These are phyloP conservation scores for Emys orbicularis DNA, from an alignment of 2,797 vertebrate genomes.

Conservation along the genomic window DNA sequence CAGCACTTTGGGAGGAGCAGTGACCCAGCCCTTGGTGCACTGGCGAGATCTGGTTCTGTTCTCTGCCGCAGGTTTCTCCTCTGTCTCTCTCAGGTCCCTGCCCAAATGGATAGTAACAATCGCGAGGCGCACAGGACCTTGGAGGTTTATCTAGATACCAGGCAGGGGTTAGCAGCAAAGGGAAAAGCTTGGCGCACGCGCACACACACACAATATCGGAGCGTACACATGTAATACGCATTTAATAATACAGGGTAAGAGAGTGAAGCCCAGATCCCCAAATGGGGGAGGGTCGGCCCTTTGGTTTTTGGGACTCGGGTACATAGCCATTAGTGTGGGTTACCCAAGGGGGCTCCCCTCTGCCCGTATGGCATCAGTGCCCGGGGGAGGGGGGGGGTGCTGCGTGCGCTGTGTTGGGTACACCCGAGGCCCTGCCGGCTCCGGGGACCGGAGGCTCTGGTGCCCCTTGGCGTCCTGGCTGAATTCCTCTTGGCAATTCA, in stretches of 20 bases:
- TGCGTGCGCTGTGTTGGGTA: too few relatives aligned
- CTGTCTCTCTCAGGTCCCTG: too few relatives aligned
- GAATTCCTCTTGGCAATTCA: not conserved
- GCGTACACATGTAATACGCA: too few relatives aligned
- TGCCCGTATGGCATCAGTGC: not conserved
- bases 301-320: not conserved
- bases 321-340: not conserved
- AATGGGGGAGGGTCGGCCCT: not conserved
- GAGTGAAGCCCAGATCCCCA: not conserved
- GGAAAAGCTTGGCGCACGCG: too few relatives aligned
- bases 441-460: not conserved
- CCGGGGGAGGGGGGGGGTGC: too few relatives aligned
- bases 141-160: too few relatives aligned
- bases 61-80: too few relatives aligned
- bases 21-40: too few relatives aligned
- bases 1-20: not conserved
- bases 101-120: too few relatives aligned
- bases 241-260: too few relatives aligned
- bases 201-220: fast-evolving
- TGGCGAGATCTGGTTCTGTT: too few relatives aligned
- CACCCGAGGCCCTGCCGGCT: not conserved
- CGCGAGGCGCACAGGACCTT: too few relatives aligned
- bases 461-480: not conserved
- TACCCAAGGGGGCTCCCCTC: not conserved
- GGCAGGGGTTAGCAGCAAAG: not conserved